Conservation (phyloP, 2,113 vertebrate genomes). For the Heptranchias perlo region DNA sequence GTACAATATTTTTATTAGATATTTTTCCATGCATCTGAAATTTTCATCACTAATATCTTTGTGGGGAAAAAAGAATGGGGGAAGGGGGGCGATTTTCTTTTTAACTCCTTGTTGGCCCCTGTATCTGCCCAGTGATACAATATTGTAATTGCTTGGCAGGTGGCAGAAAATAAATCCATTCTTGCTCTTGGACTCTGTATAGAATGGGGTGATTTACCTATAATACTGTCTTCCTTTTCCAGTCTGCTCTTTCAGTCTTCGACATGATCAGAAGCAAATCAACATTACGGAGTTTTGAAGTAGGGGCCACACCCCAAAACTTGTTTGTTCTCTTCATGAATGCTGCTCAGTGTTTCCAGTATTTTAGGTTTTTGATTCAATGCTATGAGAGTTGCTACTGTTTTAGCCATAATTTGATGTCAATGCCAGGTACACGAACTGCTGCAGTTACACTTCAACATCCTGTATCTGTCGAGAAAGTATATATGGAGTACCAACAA, state of each 20-base stretch:
- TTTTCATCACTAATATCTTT: neutral
- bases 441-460: neutral
- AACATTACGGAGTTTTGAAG: neutral
- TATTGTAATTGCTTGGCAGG: neutral
- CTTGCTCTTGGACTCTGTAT: neutral
- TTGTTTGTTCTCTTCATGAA: neutral
- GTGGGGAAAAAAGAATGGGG: neutral
- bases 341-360: neutral
- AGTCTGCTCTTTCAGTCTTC: neutral
- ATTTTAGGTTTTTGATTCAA: neutral
- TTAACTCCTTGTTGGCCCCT: neutral
- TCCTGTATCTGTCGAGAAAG: neutral
- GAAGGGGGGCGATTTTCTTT: neutral
- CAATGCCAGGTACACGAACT: neutral
- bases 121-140: neutral
- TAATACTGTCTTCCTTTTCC: neutral
- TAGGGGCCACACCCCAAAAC: neutral
- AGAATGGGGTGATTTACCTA: neutral
- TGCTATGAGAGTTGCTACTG: neutral
- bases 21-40: neutral
- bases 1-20: neutral
- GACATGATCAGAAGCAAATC: neutral
- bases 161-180: neutral
- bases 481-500: neutral
- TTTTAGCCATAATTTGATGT: neutral